Evolutionary conservation across 2,113 vertebrate species (phyloP).

Genomic region (Grammomys dolichurus): DNA sequence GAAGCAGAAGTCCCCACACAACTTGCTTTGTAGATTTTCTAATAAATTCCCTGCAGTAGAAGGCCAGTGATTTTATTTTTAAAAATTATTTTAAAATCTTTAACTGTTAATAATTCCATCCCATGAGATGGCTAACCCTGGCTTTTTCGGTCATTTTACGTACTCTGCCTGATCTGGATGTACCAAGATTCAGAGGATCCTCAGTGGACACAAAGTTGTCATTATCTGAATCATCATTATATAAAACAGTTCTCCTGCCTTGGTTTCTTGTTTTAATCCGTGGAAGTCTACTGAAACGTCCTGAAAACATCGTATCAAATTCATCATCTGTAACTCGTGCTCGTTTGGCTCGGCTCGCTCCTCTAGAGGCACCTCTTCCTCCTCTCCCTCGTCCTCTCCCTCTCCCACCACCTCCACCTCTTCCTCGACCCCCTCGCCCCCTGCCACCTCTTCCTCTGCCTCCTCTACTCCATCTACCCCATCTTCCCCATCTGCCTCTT

Average conservation of each 20-base stretch:
- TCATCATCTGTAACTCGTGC: slow-evolving; percentile 87
- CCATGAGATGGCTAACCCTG: slow-evolving; percentile 99
- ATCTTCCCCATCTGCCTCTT: slow-evolving; percentile 86
- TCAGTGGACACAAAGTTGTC: slow-evolving; percentile 91
- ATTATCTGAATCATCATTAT: slow-evolving; percentile 96
- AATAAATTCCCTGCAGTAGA: slow-evolving; percentile 97
- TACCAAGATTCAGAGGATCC: slow-evolving; percentile 98
- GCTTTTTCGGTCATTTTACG: slow-evolving; percentile 99
- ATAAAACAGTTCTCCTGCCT: slow-evolving; percentile 96
- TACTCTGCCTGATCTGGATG: slow-evolving; percentile 97
- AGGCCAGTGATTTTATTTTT: slow-evolving; percentile 85
- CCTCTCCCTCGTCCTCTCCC: slow-evolving; percentile 86
- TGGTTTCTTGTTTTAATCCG: slow-evolving; percentile 97
- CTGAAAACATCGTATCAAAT: slow-evolving; percentile 88
- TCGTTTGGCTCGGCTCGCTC: slow-evolving; percentile 86
- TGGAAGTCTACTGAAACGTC: slow-evolving; percentile 88
- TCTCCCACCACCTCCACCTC: slow-evolving; percentile 81
- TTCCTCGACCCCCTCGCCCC: slow-evolving; percentile 87
- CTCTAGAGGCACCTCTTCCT: slow-evolving; percentile 86
- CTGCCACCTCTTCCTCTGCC: slow-evolving; percentile 85
- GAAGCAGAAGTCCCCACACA: slow-evolving; percentile 90
- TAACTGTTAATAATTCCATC: slow-evolving; percentile 95
- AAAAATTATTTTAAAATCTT: slow-evolving; percentile 83
- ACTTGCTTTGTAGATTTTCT: slow-evolving; percentile 90
- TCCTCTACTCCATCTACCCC: slow-evolving; percentile 87